These are phyloP conservation scores for Anguilla megastoma DNA, from an alignment of 2,797 vertebrate species.

Conservation along the genomic window DNA sequence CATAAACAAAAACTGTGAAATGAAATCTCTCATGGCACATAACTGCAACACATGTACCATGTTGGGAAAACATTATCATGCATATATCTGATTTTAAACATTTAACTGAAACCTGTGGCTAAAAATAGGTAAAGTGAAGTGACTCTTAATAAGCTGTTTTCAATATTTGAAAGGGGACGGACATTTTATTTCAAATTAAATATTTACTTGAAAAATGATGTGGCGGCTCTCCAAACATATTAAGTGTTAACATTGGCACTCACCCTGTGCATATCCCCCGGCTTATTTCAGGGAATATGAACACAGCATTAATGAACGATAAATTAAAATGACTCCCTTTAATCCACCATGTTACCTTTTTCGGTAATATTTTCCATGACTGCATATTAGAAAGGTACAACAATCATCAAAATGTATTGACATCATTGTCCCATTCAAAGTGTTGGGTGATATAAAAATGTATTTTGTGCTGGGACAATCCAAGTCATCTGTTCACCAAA, in stretches of 20 bases:
- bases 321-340: conserved; percentile 62
- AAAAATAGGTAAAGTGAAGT: not conserved
- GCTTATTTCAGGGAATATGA: conserved; percentile 51
- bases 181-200: not conserved
- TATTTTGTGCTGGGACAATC: not conserved
- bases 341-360: not conserved
- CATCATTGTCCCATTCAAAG: not conserved
- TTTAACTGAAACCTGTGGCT: not conserved
- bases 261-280: not conserved
- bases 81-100: conserved; percentile 63
- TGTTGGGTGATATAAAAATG: not conserved
- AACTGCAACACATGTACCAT: conserved; percentile 82
- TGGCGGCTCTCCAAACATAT: not conserved
- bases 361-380: not conserved
- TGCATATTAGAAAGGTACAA: not conserved
- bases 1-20: conserved; percentile 67
- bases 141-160: not conserved
- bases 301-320: conserved; percentile 80
- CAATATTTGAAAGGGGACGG: not conserved
- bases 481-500: not conserved
- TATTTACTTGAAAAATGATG: not conserved
- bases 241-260: not conserved
- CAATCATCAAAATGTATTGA: not conserved
- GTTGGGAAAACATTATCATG: conserved; percentile 55
- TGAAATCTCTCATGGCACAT: conserved; percentile 79